phyloP scores from a whole-genome alignment of 2,797 vertebrate species.

The Alcedo atthis region DNA sequence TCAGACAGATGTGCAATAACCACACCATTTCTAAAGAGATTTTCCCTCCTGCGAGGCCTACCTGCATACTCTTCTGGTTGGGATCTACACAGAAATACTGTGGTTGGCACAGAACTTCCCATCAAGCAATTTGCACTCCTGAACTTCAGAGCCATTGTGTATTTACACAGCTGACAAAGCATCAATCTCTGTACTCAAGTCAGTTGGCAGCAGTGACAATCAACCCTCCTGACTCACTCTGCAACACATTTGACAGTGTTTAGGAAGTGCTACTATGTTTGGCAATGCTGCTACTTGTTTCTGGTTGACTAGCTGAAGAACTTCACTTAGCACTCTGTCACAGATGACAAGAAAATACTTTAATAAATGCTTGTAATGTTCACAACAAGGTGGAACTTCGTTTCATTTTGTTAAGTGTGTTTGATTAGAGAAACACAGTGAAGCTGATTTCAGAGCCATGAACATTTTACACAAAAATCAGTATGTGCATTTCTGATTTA shows the following conservation, averaged over 20 bases:
- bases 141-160: background rate
- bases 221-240: background rate
- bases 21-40: background rate
- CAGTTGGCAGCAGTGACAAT: background rate
- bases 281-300: background rate
- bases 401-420: background rate
- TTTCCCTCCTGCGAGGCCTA: accelerated
- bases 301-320: background rate
- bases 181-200: background rate
- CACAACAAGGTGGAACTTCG: background rate
- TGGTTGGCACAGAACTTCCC: background rate
- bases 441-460: background rate
- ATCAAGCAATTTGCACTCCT: background rate
- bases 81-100: background rate
- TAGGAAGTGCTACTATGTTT: slow-evolving; percentile 18
- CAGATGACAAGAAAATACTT: background rate
- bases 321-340: background rate
- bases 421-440: background rate
- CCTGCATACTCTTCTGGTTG: background rate
- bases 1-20: background rate
- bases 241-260: slow-evolving; percentile 28
- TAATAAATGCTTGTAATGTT: background rate
- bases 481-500: background rate
- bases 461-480: background rate
- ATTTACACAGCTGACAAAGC: background rate